Conservation (phyloP, 1,140 invertebrate species). For the Drosophila mauritiana region DNA sequence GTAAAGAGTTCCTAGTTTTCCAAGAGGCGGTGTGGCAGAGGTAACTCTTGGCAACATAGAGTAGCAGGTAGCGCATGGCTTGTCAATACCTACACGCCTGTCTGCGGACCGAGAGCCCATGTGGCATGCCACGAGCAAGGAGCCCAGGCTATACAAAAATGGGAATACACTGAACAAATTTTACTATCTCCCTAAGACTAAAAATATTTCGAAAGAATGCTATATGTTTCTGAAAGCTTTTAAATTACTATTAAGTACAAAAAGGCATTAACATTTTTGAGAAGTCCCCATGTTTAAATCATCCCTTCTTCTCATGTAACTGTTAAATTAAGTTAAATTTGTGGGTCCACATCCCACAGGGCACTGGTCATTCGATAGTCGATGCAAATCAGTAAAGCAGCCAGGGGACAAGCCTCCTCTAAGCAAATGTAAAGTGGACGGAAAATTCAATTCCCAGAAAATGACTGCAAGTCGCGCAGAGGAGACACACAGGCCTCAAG, state of each 20-base stretch:
- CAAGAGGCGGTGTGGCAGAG: conserved; percentile 19
- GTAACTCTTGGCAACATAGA: not conserved
- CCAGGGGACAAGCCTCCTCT: conserved; percentile 11
- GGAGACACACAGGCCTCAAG: conserved; percentile 23
- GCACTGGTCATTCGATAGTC: conserved; percentile 20
- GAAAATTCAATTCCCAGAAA: conserved; percentile 79
- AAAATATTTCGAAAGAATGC: too few species aligned
- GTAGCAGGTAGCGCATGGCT: conserved; percentile 48
- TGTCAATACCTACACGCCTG: conserved; percentile 82
- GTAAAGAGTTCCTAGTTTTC: conserved; percentile 32
- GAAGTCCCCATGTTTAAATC: too few species aligned
- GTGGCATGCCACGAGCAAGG: conserved; percentile 33
- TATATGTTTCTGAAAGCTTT: too few species aligned
- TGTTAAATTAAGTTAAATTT: conserved; percentile 26
- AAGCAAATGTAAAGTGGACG: conserved; percentile 60
- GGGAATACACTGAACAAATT: not conserved
- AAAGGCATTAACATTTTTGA: too few species aligned
- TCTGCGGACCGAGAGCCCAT: conserved; percentile 42
- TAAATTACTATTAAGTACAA: too few species aligned
- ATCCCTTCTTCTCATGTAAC: not conserved
- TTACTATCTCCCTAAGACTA: not conserved
- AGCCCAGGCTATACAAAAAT: not conserved
- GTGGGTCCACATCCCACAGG: conserved; percentile 15
- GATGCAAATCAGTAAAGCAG: conserved; percentile 16
- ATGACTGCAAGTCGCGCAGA: conserved; percentile 66